A percentile compares a stretch with the other conserved stretches of the same genome.
These are phyloP conservation scores for Lacerta agilis DNA, from an alignment of 2,797 vertebrate genomes.

Conservation along the genomic window DNA sequence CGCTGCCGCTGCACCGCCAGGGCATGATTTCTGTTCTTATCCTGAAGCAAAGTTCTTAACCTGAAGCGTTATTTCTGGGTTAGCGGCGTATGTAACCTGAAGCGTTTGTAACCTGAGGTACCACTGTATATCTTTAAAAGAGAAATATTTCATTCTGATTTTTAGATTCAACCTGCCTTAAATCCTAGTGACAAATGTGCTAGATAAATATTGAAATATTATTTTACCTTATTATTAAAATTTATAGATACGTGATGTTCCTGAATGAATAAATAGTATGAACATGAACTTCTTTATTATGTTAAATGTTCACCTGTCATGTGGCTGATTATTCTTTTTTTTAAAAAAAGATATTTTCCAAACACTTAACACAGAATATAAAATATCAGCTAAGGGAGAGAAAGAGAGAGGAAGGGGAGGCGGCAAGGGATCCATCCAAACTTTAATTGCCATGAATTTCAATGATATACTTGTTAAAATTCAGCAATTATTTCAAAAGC, in stretches of 20 bases:
- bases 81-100: too few species aligned
- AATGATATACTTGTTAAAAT: conserved; percentile 15
- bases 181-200: neutral
- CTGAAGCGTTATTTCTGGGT: too few species aligned
- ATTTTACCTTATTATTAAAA: neutral
- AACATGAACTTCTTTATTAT: neutral
- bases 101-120: too few species aligned
- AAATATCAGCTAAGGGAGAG: neutral
- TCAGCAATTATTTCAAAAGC: conserved; percentile 38
- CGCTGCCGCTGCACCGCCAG: too few species aligned
- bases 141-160: neutral
- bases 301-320: conserved; percentile 3
- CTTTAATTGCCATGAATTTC: neutral
- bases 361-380: conserved; percentile 5
- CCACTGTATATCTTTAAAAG: neutral
- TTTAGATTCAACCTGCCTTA: neutral
- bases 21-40: too few species aligned
- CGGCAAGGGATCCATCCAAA: neutral
- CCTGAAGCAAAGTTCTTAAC: too few species aligned
- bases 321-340: neutral
- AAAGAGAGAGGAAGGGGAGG: neutral
- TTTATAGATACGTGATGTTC: neutral
- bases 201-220: neutral
- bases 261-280: neutral
- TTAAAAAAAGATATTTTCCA: neutral